Evolutionary conservation across 2,797 vertebrate species (phyloP).

Genomic region (Momotus momota): DNA sequence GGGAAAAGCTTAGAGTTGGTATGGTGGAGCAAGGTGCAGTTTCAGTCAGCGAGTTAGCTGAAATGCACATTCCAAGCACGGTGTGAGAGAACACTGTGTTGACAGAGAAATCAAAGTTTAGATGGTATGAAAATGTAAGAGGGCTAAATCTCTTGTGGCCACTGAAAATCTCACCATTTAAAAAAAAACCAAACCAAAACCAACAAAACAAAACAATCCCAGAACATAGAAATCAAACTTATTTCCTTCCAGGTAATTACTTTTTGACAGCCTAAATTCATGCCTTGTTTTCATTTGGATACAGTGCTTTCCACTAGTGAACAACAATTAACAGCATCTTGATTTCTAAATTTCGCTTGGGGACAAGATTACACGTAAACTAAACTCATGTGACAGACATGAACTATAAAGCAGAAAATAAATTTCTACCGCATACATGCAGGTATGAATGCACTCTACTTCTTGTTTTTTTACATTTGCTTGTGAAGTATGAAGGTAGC

Average conservation of each 20-base stretch:
- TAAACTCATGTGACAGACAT: background rate
- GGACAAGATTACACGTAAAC: background rate
- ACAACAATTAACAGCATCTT: background rate
- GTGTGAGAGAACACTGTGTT: background rate
- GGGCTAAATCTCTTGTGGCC: background rate
- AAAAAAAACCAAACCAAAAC: too few relatives aligned
- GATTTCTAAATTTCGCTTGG: background rate
- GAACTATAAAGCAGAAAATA: background rate
- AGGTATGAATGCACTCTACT: background rate
- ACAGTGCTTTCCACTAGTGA: background rate
- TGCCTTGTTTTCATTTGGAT: background rate
- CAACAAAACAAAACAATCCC: background rate
- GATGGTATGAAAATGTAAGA: background rate
- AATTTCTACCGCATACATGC: background rate
- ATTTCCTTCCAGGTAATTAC: background rate
- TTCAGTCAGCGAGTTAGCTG: background rate
- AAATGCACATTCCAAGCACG: background rate
- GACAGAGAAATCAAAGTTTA: background rate
- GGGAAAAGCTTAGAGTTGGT: background rate
- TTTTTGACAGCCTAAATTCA: background rate
- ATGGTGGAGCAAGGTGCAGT: accelerated
- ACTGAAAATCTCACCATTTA: background rate
- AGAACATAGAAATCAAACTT: background rate
- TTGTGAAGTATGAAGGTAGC: background rate
- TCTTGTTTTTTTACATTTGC: background rate